These are phyloP conservation scores for Sipha flava DNA, from an alignment of 1,140 invertebrate genomes.

Conservation along the genomic window DNA sequence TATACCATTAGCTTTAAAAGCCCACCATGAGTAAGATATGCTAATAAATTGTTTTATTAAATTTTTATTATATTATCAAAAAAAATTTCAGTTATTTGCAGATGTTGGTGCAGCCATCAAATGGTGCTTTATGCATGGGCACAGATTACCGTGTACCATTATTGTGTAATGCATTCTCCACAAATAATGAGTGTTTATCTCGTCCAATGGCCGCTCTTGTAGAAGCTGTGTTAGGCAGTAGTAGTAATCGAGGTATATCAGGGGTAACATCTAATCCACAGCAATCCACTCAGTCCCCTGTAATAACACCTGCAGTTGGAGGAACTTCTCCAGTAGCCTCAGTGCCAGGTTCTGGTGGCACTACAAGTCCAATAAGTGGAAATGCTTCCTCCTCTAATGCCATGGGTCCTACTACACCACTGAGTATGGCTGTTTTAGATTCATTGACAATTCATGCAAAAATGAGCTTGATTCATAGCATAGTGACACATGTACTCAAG, in stretches of 20 bases:
- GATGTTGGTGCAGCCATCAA: conserved; percentile 61
- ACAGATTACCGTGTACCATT: conserved; percentile 83
- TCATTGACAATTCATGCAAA: conserved; percentile 91
- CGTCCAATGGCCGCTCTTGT: conserved; percentile 80
- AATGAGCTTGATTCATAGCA: conserved; percentile 94
- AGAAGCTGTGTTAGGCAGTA: conserved; percentile 69
- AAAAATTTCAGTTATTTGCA: conserved; percentile 56
- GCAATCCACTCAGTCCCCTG: conserved; percentile 48
- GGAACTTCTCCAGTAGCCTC: conserved; percentile 47
- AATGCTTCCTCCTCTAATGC: conserved; percentile 46
- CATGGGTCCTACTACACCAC: conserved; percentile 64
- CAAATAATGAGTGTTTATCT: conserved; percentile 73
- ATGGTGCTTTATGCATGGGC: conserved; percentile 56
- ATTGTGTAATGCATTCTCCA: conserved; percentile 90
- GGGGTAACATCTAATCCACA: conserved; percentile 17
- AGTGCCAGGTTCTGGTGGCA: conserved; percentile 30
- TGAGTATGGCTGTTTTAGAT: conserved; percentile 86
- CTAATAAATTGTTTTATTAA: neutral
- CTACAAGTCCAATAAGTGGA: conserved; percentile 22
- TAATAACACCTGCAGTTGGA: conserved; percentile 46
- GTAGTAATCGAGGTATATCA: conserved; percentile 11
- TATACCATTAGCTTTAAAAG: conserved; percentile 43
- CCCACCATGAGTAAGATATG: conserved; percentile 65
- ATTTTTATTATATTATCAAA: neutral
- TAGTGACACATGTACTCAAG: conserved; percentile 81